Percentiles rank a stretch among this genome's conserved stretches.
Evolutionary conservation across 2,888 invertebrate species (phyloP).

Genomic region (Dasypogon diadema): DNA sequence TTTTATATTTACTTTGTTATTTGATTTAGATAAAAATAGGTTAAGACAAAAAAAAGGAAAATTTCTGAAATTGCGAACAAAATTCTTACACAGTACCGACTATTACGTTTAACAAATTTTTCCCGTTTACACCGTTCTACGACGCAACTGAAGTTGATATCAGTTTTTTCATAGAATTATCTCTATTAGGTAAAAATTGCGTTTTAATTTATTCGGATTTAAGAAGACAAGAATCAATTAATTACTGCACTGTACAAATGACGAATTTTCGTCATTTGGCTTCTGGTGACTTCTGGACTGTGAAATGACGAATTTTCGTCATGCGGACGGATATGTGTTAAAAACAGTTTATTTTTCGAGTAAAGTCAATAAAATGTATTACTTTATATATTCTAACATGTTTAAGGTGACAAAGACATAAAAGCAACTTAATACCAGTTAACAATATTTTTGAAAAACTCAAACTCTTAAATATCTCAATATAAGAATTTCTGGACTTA

Average conservation of each 20-base stretch:
- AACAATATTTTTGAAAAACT: no score
- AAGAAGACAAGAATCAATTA: background rate
- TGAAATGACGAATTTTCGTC: conserved; percentile 5
- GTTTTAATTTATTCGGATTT: conserved; percentile 13
- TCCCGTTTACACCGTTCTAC: background rate
- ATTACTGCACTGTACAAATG: conserved; percentile 12
- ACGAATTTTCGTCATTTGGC: background rate
- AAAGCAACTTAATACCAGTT: no score
- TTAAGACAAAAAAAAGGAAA: background rate
- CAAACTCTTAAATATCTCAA: no score
- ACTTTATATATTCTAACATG: no score
- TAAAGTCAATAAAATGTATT: no score
- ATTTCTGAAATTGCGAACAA: background rate
- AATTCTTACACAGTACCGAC: background rate
- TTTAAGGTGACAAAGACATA: no score
- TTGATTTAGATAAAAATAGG: background rate
- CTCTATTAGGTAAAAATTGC: background rate
- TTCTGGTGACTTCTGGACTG: background rate
- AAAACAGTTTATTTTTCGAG: no score
- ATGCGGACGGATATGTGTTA: background rate
- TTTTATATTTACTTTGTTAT: background rate
- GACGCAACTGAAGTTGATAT: conserved; percentile 4
- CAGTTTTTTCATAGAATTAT: background rate
- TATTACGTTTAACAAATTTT: background rate
- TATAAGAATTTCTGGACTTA: no score